These are phyloP conservation scores for Zonotrichia albicollis DNA, from an alignment of 2,797 vertebrate genomes.

Conservation along the genomic window DNA sequence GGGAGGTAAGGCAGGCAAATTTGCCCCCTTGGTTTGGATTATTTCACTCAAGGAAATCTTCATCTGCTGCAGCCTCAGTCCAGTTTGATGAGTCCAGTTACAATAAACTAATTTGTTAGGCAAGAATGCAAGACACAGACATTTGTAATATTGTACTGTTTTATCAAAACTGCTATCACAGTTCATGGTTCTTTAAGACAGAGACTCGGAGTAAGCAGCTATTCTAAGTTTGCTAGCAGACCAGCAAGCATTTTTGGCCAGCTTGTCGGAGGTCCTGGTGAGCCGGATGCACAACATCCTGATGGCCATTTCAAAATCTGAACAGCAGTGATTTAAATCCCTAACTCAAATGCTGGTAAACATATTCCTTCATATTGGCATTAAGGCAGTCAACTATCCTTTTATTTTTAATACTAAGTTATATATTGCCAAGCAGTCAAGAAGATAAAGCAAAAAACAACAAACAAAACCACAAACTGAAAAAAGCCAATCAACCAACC, in stretches of 20 bases:
- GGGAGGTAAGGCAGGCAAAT: neutral
- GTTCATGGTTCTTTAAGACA: neutral
- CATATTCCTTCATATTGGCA: neutral
- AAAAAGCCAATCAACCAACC: neutral
- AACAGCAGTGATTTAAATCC: neutral
- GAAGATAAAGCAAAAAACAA: neutral
- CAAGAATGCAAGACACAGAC: neutral
- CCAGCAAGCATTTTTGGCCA: neutral
- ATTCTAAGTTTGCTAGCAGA: neutral
- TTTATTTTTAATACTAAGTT: neutral
- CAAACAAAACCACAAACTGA: neutral
- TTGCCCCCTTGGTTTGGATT: neutral
- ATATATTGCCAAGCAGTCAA: neutral
- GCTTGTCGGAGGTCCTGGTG: neutral
- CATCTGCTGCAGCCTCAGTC: neutral
- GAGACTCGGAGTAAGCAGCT: neutral
- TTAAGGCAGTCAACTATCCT: neutral
- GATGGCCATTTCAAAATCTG: neutral
- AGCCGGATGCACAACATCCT: no score
- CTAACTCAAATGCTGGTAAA: neutral
- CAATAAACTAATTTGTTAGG: neutral
- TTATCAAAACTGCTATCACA: neutral
- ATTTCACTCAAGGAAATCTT: neutral
- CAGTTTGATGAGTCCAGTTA: neutral
- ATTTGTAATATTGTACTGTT: neutral